Evolutionary conservation across 2,888 invertebrate species (phyloP), one percentile per base, ranked within the genome.

Genomic region (Cactoblastis cactorum): DNA sequence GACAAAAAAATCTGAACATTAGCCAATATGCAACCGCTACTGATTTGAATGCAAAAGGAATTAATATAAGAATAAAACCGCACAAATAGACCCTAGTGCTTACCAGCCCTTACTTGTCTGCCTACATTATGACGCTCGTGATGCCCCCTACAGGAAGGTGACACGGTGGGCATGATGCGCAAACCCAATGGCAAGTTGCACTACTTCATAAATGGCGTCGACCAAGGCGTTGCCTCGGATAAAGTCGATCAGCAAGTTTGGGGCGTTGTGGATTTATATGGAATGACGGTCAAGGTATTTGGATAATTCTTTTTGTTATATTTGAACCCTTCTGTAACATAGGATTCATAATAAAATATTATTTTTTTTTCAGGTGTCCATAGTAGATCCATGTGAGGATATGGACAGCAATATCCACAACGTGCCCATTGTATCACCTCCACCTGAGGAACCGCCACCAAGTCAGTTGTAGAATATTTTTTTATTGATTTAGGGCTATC

Each of bases 241-340:
- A 92, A 94, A 65, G 95, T 97, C 0, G 95, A 96, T 0, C 83
- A 91, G 24, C 93, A 94, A 38, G 93, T 97, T 2, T 98, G 97
- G 97, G 98, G 97, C 3, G 98, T 98, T 22, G 95, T 98, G 33
- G 98, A 98, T 86, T 90, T 98, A 1, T 98, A 98, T 70, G 98
- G 97, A 19, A 97, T 97, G 96, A 97, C 97, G 17, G 96, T 97
- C 15, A 86, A 84, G 73, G 88, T 85, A 57, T 58, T 65, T 58
- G n/a, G n/a, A n/a, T n/a, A n/a, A n/a, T n/a, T n/a, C n/a, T 9
- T 34, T 12, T 2, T 38, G 14, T 37, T 14, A 38, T 17, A 2
- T 8, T 17, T 4, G 5, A n/a, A n/a, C n/a, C n/a, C n/a, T n/a
- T n/a, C n/a, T n/a, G n/a, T n/a, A n/a, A n/a, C n/a, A n/a, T n/a